phyloP scores from a whole-genome alignment of 2,888 invertebrate genomes.

The Phlogophora meticulosa region DNA sequence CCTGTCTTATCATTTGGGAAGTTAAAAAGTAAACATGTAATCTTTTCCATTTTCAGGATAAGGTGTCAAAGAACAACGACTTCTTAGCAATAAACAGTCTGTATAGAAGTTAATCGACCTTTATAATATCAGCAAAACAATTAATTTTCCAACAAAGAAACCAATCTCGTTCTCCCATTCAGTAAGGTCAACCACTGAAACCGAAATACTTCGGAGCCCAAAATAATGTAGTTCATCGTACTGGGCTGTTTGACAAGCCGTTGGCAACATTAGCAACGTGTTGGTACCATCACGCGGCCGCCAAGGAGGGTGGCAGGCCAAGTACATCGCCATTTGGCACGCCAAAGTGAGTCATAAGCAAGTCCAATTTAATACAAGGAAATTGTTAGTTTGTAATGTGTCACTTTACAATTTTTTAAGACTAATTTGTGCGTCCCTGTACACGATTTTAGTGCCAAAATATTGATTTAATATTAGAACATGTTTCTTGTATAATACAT shows the following conservation, averaged over 20 bases:
- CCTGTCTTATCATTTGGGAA: neutral
- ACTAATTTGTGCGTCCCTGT: neutral
- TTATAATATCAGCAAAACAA: constrained; percentile 9
- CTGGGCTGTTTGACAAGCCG: constrained; percentile 42
- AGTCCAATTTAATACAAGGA: constrained; percentile 16
- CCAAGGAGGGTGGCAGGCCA: constrained; percentile 13
- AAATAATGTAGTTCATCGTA: constrained; percentile 39
- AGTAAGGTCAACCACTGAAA: constrained; percentile 24
- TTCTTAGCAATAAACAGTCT: neutral
- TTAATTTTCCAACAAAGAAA: constrained; percentile 11
- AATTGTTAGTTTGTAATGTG: constrained; percentile 28
- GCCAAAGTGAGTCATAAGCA: constrained; percentile 22
- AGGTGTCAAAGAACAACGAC: neutral
- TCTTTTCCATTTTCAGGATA: constrained; percentile 1
- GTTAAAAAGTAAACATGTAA: neutral
- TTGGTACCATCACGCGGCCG: constrained; percentile 8
- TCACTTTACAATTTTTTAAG: constrained; percentile 14
- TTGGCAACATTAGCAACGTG: constrained; percentile 46
- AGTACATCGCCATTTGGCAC: constrained; percentile 44
- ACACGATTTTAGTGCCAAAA: neutral
- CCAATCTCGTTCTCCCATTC: neutral
- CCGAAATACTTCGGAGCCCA: neutral
- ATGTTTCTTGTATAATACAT: neutral
- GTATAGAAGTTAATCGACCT: neutral
- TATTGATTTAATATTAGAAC: neutral